These are phyloP conservation scores for Lepilemur ruficaudatus DNA, from an alignment of 2,797 vertebrate species.

Conservation along the genomic window DNA sequence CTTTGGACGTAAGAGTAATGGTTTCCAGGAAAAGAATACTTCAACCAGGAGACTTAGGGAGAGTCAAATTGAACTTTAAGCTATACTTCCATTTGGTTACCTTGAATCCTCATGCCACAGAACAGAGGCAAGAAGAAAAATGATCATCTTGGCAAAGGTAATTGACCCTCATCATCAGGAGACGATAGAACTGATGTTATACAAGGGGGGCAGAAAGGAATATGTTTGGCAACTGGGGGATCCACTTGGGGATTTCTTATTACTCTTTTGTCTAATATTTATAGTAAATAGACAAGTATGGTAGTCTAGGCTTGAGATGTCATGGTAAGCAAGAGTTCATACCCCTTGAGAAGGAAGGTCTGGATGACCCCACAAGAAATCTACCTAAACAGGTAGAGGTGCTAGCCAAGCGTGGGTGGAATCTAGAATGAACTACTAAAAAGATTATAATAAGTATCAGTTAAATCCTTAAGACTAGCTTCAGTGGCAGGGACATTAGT, in stretches of 20 bases:
- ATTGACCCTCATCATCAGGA: neutral
- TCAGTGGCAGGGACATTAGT: neutral
- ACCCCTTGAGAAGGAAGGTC: neutral
- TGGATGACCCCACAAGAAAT: neutral
- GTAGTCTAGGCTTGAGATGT: neutral
- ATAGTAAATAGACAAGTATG: neutral
- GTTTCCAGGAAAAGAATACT: neutral
- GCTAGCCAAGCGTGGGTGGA: neutral
- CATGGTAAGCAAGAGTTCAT: neutral
- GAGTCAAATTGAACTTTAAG: neutral
- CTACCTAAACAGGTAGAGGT: neutral
- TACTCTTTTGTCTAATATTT: neutral
- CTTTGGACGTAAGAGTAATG: neutral
- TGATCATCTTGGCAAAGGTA: neutral
- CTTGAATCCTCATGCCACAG: neutral
- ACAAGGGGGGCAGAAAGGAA: neutral
- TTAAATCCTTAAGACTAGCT: neutral
- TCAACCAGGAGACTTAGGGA: neutral
- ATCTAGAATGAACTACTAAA: neutral
- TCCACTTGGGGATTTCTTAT: neutral
- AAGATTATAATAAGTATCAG: neutral
- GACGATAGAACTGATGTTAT: neutral
- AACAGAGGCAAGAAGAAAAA: neutral
- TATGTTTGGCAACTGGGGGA: neutral
- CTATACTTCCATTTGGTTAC: neutral